A percentile compares a stretch with the other conserved stretches of the same genome.
phyloP scores from a whole-genome alignment of 2,113 vertebrate genomes.

The Gallinago paraguaiae region DNA sequence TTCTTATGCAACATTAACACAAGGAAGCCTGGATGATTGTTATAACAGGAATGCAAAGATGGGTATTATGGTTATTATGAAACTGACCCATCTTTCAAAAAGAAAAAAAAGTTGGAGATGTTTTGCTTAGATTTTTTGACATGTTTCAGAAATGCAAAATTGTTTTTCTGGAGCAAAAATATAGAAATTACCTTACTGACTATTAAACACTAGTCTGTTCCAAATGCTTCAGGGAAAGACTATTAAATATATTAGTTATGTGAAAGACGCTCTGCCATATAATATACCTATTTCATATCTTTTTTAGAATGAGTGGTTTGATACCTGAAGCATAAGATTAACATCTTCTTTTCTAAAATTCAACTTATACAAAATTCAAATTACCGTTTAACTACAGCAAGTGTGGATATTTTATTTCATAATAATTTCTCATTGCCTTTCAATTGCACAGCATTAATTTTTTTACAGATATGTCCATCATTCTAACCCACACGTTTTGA shows the following conservation, averaged over 20 bases:
- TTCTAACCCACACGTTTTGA: not conserved
- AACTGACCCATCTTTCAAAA: not conserved
- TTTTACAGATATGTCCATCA: not conserved
- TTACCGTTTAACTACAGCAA: not conserved
- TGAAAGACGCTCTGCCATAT: not conserved
- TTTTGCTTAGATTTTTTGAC: not conserved
- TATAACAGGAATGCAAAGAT: not conserved
- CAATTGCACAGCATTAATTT: not conserved
- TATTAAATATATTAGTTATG: not conserved
- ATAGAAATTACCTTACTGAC: not conserved
- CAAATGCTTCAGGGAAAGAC: not conserved
- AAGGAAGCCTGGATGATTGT: not conserved
- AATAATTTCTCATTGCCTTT: not conserved
- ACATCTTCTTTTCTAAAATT: not conserved
- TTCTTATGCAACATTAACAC: not conserved
- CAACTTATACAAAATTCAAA: not conserved
- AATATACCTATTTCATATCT: not conserved
- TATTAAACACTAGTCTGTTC: not conserved
- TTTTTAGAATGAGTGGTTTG: not conserved
- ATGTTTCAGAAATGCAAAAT: not conserved
- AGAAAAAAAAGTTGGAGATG: not conserved
- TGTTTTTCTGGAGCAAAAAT: not conserved
- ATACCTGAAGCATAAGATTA: not conserved
- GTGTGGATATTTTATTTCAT: not conserved
- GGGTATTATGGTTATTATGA: not conserved